A percentile compares a stretch with the other conserved stretches of the same genome.
These are phyloP conservation scores for Hylaeus anthracinus DNA, from an alignment of 1,140 invertebrate genomes.

Conservation along the genomic window DNA sequence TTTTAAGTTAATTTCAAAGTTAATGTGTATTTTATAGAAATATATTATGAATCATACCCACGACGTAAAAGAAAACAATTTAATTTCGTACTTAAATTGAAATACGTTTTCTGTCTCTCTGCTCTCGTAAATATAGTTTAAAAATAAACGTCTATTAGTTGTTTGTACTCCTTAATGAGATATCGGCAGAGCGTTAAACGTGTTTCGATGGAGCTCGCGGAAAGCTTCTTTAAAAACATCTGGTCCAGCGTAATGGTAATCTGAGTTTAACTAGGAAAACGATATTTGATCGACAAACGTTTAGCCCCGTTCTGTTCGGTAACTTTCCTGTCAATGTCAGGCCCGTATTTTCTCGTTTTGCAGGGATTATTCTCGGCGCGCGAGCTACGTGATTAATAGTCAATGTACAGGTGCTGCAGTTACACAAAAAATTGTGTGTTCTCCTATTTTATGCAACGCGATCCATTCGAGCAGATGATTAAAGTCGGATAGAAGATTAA, in stretches of 20 bases:
- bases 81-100: too few relatives aligned
- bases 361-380: neutral
- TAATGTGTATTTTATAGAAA: too few relatives aligned
- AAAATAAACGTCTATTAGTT: neutral
- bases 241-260: neutral
- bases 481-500: too few relatives aligned
- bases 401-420: neutral
- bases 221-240: neutral
- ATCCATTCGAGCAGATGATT: too few relatives aligned
- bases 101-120: neutral
- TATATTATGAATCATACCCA: too few relatives aligned
- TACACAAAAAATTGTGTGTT: neutral
- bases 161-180: slow-evolving; percentile 5
- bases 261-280: slow-evolving; percentile 20
- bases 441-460: neutral
- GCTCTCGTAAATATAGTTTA: too few relatives aligned
- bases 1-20: too few relatives aligned
- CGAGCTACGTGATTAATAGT: neutral
- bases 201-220: neutral
- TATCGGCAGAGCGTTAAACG: neutral
- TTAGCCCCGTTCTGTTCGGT: neutral
- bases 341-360: neutral
- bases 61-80: too few relatives aligned
- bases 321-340: neutral
- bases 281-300: slow-evolving; percentile 17